Conservation (phyloP, 2,888 invertebrate genomes). For the Apodemia zela region DNA sequence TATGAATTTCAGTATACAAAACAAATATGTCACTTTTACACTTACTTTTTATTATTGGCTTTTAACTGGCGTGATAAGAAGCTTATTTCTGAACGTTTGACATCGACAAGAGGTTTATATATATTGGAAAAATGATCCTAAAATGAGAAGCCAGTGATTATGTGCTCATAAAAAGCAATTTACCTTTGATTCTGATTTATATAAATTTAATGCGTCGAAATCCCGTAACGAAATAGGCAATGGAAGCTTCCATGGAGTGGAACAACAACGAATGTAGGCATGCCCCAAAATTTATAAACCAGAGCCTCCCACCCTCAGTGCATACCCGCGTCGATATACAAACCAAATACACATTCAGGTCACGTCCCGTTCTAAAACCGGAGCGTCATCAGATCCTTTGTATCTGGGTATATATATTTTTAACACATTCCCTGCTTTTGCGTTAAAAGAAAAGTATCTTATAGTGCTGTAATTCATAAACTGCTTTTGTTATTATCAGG, state of each 20-base stretch:
- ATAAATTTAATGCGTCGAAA: no score
- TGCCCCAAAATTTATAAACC: background rate
- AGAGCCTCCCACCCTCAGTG: background rate
- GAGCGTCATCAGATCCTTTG: conserved; percentile 2
- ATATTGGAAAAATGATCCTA: no score
- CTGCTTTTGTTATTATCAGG: no score
- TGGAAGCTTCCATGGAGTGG: background rate
- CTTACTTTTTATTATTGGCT: background rate
- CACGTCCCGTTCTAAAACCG: background rate
- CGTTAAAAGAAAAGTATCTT: background rate
- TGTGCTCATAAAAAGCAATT: no score
- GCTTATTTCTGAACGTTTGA: background rate
- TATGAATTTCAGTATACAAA: no score
- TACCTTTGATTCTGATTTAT: no score
- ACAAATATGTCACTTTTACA: no score
- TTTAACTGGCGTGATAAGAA: background rate
- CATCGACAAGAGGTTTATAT: no score
- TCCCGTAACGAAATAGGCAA: no score
- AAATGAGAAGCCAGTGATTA: no score
- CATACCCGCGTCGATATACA: conserved; percentile 2
- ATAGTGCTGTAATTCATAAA: background rate
- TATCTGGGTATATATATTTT: background rate
- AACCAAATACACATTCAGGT: background rate
- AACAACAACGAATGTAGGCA: background rate
- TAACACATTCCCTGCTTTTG: background rate